A percentile compares a stretch with the other conserved stretches of the same genome.
These are phyloP conservation scores for Acestrorhynchus altus DNA, from an alignment of 2,797 vertebrate species.

Conservation along the genomic window DNA sequence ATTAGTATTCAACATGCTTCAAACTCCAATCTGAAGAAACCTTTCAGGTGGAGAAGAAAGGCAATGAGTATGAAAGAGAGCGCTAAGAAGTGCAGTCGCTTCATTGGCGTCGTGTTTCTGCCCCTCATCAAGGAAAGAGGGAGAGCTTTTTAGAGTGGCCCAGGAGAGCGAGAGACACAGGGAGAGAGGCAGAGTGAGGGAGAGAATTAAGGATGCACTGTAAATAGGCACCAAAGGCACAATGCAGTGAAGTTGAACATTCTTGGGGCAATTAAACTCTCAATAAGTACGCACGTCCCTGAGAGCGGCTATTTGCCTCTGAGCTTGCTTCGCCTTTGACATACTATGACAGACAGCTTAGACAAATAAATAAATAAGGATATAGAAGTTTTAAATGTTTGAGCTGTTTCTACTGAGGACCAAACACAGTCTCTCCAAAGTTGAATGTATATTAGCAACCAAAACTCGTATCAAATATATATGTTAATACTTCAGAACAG, in stretches of 20 bases:
- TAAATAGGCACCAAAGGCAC: slow-evolving; percentile 78
- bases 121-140: slow-evolving; percentile 80
- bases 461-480: neutral
- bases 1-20: slow-evolving; percentile 88
- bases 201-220: slow-evolving; percentile 76
- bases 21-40: slow-evolving; percentile 84
- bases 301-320: slow-evolving; percentile 34
- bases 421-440: neutral
- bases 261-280: slow-evolving; percentile 65
- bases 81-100: slow-evolving; percentile 79
- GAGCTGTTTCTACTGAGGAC: slow-evolving; percentile 60
- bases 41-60: slow-evolving; percentile 88
- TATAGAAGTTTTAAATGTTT: slow-evolving; percentile 23
- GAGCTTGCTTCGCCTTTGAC: slow-evolving; percentile 63
- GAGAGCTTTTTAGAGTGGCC: slow-evolving; percentile 76
- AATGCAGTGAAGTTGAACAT: slow-evolving; percentile 73
- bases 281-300: slow-evolving; percentile 41
- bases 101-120: slow-evolving; percentile 80
- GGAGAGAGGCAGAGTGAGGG: slow-evolving; percentile 44
- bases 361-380: slow-evolving; percentile 61
- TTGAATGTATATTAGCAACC: neutral
- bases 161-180: slow-evolving; percentile 68
- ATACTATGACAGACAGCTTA: slow-evolving; percentile 62
- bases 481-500: neutral
- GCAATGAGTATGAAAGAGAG: slow-evolving; percentile 80